Evolutionary conservation across 2,888 invertebrate species (phyloP).

Genomic region (Prosopocoilus inquinatus): DNA sequence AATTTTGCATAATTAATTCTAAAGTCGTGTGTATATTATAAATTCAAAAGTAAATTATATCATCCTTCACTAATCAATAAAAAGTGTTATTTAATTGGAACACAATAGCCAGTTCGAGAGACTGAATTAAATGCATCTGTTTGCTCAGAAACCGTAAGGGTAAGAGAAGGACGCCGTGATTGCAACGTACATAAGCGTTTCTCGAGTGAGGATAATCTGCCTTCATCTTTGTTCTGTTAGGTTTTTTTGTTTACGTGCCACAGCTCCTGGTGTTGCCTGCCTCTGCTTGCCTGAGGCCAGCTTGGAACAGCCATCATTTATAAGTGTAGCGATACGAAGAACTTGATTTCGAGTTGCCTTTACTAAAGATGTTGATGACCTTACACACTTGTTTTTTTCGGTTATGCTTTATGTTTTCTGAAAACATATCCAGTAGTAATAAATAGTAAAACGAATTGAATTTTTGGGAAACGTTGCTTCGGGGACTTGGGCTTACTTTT

Average conservation of each 20-base stretch:
- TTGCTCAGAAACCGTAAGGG: slow-evolving; percentile 12
- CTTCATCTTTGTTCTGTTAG: slow-evolving; percentile 48
- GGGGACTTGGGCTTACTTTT: not conserved
- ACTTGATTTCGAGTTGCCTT: slow-evolving; percentile 49
- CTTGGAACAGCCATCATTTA: slow-evolving; percentile 49
- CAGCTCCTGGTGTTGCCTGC: slow-evolving; percentile 51
- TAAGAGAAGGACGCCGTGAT: slow-evolving; percentile 26
- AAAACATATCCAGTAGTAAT: slow-evolving; percentile 18
- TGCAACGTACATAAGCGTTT: slow-evolving; percentile 30
- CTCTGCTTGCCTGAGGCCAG: slow-evolving; percentile 45
- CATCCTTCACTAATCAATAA: slow-evolving; percentile 5
- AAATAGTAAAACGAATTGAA: slow-evolving; percentile 16
- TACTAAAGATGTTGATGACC: slow-evolving; percentile 50
- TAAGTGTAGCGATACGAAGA: slow-evolving; percentile 50
- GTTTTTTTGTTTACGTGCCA: slow-evolving; percentile 50
- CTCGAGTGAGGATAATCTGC: slow-evolving; percentile 47
- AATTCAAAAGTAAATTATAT: slow-evolving; percentile 3
- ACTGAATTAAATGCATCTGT: slow-evolving; percentile 6
- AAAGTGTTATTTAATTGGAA: slow-evolving; percentile 11
- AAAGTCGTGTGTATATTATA: slow-evolving; percentile 2
- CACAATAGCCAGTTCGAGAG: slow-evolving; percentile 9
- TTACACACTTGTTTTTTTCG: slow-evolving; percentile 36
- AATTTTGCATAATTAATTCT: slow-evolving; percentile 2
- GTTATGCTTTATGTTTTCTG: slow-evolving; percentile 21
- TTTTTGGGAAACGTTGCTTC: slow-evolving; percentile 3